phyloP scores from a whole-genome alignment of 2,113 vertebrate species.

The Myotis davidii region DNA sequence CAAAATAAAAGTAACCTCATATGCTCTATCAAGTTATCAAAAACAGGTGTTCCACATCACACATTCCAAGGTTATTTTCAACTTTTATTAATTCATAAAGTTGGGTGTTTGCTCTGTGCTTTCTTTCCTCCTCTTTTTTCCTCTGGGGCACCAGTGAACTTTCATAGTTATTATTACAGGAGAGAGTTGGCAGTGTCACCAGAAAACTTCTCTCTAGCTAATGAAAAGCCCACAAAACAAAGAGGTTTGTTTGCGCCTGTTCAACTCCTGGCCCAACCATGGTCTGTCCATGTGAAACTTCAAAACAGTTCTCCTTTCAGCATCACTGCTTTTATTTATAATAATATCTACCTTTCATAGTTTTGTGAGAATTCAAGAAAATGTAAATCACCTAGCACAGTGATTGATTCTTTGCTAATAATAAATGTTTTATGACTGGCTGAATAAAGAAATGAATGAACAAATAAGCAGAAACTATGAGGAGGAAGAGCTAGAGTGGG shows the following conservation, averaged over 20 bases:
- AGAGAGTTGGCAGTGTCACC: neutral
- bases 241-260: neutral
- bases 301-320: neutral
- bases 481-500: neutral
- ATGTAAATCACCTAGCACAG: neutral
- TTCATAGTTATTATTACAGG: neutral
- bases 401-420: neutral
- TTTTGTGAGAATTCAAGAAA: neutral
- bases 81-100: conserved; percentile 26
- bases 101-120: neutral
- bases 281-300: neutral
- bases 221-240: neutral
- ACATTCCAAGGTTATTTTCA: neutral
- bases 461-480: neutral
- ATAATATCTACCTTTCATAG: neutral
- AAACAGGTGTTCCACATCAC: neutral
- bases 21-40: neutral
- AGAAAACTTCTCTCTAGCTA: neutral
- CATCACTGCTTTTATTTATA: neutral
- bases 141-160: neutral
- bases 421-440: neutral
- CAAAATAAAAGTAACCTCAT: neutral
- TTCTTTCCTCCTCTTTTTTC: neutral
- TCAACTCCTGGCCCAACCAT: neutral
- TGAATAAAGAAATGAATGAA: conserved; percentile 1